phyloP scores from a whole-genome alignment of 2,797 vertebrate species.

The Lophotriccus pileatus region DNA sequence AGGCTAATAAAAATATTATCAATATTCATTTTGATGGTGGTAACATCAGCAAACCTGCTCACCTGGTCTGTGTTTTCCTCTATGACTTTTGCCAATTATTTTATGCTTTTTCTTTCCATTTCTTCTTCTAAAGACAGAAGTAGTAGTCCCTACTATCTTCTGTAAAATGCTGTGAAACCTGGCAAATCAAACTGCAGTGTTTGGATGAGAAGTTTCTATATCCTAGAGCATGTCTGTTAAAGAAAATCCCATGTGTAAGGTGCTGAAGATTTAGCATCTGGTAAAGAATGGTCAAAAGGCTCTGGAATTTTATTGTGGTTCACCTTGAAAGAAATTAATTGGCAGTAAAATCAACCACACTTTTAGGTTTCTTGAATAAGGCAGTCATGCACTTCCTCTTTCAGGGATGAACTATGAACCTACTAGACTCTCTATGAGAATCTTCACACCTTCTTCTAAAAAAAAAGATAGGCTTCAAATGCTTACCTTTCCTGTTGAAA shows the following conservation, averaged over 20 bases:
- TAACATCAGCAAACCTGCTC: background rate
- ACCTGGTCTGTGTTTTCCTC: background rate
- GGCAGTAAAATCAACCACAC: constrained; percentile 3
- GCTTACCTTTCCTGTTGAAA: background rate
- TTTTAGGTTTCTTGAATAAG: background rate
- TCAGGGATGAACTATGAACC: background rate
- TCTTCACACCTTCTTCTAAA: background rate
- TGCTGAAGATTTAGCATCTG: background rate
- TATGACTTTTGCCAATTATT: background rate
- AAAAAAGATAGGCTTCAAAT: background rate
- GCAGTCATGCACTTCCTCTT: constrained; percentile 1
- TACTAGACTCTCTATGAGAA: background rate
- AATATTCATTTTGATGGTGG: background rate
- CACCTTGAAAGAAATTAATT: constrained; percentile 5
- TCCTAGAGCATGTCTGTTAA: background rate
- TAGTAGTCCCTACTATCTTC: background rate
- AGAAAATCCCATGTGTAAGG: background rate
- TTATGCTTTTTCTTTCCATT: background rate
- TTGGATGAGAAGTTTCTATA: background rate
- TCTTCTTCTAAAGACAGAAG: background rate
- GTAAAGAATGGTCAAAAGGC: background rate
- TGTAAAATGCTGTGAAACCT: background rate
- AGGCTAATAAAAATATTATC: background rate
- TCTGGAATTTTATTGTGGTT: constrained; percentile 41
- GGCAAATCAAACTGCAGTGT: background rate